Percentiles rank a stretch among this genome's conserved stretches.
Conservation (phyloP, 1,140 invertebrate species). For the Heliconius eleuchia region DNA sequence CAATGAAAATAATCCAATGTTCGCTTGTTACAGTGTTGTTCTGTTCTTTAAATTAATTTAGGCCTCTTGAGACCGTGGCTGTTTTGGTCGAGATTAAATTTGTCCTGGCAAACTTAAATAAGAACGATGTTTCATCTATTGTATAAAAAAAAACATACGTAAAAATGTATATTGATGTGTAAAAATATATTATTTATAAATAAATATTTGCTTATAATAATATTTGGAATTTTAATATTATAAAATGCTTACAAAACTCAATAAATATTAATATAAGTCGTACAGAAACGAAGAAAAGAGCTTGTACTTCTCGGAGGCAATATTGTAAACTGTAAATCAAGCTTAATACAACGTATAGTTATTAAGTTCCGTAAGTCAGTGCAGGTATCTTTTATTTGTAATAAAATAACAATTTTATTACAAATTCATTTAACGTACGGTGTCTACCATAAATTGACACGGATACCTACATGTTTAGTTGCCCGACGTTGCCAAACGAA, state of each 20-base stretch:
- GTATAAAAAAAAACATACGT: no score
- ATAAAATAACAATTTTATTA: slow-evolving; percentile 41
- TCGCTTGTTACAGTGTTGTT: slow-evolving; percentile 53
- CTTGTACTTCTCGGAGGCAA: slow-evolving; percentile 37
- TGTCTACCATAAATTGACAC: slow-evolving; percentile 31
- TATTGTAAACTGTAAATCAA: slow-evolving; percentile 36
- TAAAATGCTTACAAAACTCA: slow-evolving; percentile 1
- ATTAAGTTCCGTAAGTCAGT: slow-evolving; percentile 34
- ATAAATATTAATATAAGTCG: slow-evolving; percentile 28
- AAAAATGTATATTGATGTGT: no score
- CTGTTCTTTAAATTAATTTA: slow-evolving; percentile 75
- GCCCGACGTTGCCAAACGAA: slow-evolving; percentile 18
- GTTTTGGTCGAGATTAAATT: slow-evolving; percentile 59
- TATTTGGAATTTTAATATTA: not conserved
- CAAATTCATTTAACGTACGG: slow-evolving; percentile 36
- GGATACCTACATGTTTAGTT: slow-evolving; percentile 27
- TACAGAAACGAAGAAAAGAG: slow-evolving; percentile 18
- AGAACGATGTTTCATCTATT: not conserved
- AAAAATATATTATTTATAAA: not conserved
- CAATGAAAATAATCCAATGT: not conserved
- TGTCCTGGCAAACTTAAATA: slow-evolving; percentile 45
- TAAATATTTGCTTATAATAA: not conserved
- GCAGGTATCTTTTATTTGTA: slow-evolving; percentile 38
- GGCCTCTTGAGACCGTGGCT: slow-evolving; percentile 61
- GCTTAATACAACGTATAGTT: slow-evolving; percentile 36